These are phyloP conservation scores for Tachysurus vachellii DNA, from an alignment of 2,113 vertebrate genomes.

Conservation along the genomic window DNA sequence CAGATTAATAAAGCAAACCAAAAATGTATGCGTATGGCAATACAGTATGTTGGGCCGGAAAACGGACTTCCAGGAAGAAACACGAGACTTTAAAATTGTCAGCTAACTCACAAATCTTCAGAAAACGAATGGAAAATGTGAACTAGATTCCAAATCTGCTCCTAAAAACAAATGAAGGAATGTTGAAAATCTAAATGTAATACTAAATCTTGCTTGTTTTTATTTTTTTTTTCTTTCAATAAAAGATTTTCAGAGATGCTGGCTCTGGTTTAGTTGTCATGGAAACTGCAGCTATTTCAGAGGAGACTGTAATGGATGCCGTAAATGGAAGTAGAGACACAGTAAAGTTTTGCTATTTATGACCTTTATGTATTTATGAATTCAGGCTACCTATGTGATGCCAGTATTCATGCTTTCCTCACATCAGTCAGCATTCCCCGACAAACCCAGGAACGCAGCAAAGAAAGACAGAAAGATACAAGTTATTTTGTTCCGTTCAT, in stretches of 20 bases:
- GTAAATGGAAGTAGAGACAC: constrained; percentile 37
- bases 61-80: neutral
- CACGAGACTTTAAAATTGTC: neutral
- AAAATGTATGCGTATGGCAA: neutral
- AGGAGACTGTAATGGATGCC: constrained; percentile 1
- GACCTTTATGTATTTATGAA: constrained; percentile 58
- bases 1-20: constrained; percentile 2
- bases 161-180: constrained; percentile 24
- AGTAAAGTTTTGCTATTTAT: constrained; percentile 53
- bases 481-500: neutral
- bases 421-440: constrained; percentile 25
- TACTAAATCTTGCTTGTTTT: neutral
- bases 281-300: constrained; percentile 45
- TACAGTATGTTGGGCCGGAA: neutral
- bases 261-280: constrained; percentile 52
- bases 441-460: neutral
- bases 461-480: neutral
- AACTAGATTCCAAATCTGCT: constrained; percentile 2
- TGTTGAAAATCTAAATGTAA: constrained; percentile 9
- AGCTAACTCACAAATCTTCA: neutral
- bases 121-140: neutral
- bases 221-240: neutral
- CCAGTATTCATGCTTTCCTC: neutral
- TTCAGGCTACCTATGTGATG: constrained; percentile 31
- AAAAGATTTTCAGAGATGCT: constrained; percentile 29